phyloP scores from a whole-genome alignment of 2,888 invertebrate genomes.

The Hydriomena furcata region DNA sequence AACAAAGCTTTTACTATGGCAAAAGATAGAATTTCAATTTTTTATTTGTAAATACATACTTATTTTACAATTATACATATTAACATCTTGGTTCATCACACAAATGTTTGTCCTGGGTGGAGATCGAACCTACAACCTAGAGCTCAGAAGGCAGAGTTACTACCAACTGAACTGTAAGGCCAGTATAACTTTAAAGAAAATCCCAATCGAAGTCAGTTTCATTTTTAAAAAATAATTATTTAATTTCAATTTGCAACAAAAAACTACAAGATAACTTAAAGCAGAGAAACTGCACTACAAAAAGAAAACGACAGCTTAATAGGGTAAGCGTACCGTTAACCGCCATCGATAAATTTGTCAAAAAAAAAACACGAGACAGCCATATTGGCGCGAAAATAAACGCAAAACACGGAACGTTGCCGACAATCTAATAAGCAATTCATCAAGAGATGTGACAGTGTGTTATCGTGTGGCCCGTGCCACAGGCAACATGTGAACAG shows the following conservation, averaged over 20 bases:
- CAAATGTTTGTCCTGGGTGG: no score
- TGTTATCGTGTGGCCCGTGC: conserved; percentile 54
- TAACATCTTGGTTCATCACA: no score
- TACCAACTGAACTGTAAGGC: no score
- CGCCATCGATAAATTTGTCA: conserved; percentile 43
- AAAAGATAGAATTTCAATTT: no score
- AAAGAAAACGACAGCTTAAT: conserved; percentile 42
- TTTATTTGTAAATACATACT: no score
- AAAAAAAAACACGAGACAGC: conserved; percentile 45
- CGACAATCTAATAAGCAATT: conserved; percentile 78
- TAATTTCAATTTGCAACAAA: conserved; percentile 6
- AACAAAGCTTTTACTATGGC: no score
- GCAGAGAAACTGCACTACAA: conserved; percentile 9
- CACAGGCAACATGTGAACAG: conserved; percentile 11
- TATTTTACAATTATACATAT: no score
- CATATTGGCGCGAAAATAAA: conserved; percentile 62
- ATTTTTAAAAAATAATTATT: no score
- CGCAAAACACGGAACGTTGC: conserved; percentile 55
- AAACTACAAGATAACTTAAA: conserved; percentile 9
- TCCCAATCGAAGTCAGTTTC: no score
- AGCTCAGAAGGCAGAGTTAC: no score
- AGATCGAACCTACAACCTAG: no score
- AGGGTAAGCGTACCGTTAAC: conserved; percentile 49
- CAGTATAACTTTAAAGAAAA: no score
- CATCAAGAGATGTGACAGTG: conserved; percentile 75